These are phyloP conservation scores for Aldabrachelys gigantea DNA, from an alignment of 2,113 vertebrate species.

Conservation along the genomic window DNA sequence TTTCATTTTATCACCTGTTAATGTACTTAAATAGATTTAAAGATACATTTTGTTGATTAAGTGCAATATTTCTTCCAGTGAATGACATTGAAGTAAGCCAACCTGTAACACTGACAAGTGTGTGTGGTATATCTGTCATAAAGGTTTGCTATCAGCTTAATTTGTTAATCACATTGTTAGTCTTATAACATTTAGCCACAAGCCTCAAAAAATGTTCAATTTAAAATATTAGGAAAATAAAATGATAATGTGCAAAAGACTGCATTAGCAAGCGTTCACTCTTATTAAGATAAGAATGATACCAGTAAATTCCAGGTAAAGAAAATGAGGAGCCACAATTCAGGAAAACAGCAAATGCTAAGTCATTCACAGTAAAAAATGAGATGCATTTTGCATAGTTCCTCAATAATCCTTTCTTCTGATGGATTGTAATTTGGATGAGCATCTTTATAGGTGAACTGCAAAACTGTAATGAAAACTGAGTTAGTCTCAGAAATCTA, in stretches of 20 bases:
- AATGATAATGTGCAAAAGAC: neutral
- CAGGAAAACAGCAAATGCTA: neutral
- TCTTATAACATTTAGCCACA: rapidly evolving
- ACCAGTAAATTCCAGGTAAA: neutral
- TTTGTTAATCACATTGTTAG: neutral
- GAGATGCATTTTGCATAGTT: neutral
- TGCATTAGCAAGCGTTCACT: neutral
- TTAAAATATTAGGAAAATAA: neutral
- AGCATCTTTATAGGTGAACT: neutral
- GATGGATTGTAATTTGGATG: neutral
- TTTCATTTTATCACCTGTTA: neutral
- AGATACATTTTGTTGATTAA: neutral
- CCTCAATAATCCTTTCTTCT: neutral
- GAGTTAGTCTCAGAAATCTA: neutral
- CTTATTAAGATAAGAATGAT: neutral
- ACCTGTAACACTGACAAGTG: neutral
- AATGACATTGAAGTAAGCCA: neutral
- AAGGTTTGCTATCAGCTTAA: neutral
- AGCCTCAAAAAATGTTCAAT: neutral
- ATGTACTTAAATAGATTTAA: neutral
- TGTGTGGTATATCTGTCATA: neutral
- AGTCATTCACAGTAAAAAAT: neutral
- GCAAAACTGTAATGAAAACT: neutral
- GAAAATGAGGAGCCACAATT: neutral
- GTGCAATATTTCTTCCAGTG: neutral